Conservation (phyloP, 1,140 invertebrate species). For the Lysiphlebus fabarum region DNA sequence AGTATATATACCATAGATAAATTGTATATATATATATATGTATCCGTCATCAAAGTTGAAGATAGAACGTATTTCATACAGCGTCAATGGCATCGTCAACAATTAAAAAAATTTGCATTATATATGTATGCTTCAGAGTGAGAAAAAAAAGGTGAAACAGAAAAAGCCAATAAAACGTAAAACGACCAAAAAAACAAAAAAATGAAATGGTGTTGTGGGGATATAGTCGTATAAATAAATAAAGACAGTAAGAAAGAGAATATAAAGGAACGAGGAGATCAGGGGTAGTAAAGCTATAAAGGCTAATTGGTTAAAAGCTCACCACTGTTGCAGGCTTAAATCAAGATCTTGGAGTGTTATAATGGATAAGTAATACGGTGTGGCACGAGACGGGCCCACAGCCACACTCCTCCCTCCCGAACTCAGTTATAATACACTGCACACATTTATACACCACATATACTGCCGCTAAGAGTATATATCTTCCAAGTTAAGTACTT, state of each 20-base stretch:
- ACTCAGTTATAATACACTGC: too few relatives aligned
- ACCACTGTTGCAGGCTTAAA: conserved; percentile 56
- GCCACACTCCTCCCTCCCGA: conserved; percentile 18
- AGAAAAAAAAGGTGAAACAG: too few relatives aligned
- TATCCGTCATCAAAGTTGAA: too few relatives aligned
- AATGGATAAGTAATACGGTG: conserved; percentile 57
- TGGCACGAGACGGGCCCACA: conserved; percentile 41
- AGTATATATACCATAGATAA: too few relatives aligned
- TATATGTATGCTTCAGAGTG: too few relatives aligned
- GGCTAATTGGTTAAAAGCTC: conserved; percentile 59
- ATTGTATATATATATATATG: too few relatives aligned
- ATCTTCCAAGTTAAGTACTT: conserved; percentile 45
- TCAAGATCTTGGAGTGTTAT: conserved; percentile 59
- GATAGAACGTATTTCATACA: too few relatives aligned
- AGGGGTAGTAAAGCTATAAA: conserved; percentile 45
- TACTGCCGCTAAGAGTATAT: conserved; percentile 29
- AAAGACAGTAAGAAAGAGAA: conserved; percentile 7
- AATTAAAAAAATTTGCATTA: too few relatives aligned
- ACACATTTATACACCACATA: too few relatives aligned
- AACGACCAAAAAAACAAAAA: neutral
- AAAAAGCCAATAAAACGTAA: too few relatives aligned
- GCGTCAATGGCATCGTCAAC: too few relatives aligned
- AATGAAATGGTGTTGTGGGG: neutral
- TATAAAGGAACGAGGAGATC: conserved; percentile 3
- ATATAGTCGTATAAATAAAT: neutral